phyloP scores from a whole-genome alignment of 2,888 invertebrate genomes.

The Latrodectus elegans region DNA sequence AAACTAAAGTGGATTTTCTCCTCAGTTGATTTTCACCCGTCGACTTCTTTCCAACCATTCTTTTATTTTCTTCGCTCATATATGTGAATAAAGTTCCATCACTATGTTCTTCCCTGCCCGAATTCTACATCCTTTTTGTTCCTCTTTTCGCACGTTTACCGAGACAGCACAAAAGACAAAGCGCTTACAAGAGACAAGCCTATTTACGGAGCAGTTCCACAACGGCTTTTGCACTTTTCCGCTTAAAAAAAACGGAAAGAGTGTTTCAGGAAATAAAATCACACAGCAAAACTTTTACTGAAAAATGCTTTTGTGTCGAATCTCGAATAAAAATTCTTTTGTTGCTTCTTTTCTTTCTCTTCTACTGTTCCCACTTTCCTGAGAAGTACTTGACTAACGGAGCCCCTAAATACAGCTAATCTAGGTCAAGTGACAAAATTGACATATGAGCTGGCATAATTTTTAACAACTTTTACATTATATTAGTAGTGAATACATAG shows the following conservation, averaged over 20 bases:
- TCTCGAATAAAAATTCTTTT: too few species aligned
- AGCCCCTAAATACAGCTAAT: too few species aligned
- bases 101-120: constrained; percentile 4
- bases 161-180: background rate
- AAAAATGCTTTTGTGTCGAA: too few species aligned
- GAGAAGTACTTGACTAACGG: too few species aligned
- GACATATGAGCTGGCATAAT: too few species aligned
- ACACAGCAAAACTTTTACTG: too few species aligned
- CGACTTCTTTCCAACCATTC: constrained; percentile 6
- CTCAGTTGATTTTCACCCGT: constrained; percentile 40
- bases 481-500: too few species aligned
- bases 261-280: too few species aligned
- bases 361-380: too few species aligned
- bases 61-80: constrained; percentile 1
- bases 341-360: too few species aligned
- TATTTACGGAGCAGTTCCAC: background rate
- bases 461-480: too few species aligned
- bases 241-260: background rate
- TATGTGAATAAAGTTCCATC: background rate
- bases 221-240: background rate
- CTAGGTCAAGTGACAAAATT: too few species aligned
- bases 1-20: constrained; percentile 64
- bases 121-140: constrained; percentile 16
- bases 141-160: constrained; percentile 5
- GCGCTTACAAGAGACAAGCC: background rate